Conservation (phyloP, 2,888 invertebrate genomes). For the Polia nebulosa region DNA sequence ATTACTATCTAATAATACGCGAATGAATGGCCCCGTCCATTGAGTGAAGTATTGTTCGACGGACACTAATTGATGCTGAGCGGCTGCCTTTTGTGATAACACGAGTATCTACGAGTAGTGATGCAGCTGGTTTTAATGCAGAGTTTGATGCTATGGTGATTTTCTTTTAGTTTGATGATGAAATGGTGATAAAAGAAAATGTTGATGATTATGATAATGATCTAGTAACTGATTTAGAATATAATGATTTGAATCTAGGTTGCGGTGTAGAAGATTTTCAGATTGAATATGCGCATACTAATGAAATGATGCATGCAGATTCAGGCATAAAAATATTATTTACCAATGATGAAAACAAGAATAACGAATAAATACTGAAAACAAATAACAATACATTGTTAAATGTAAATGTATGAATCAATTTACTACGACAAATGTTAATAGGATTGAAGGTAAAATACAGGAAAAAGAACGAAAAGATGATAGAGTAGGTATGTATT, state of each 20-base stretch:
- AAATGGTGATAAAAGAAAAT: neutral
- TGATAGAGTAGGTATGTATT: neutral
- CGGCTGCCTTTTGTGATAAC: slow-evolving; percentile 78
- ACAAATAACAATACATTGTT: neutral
- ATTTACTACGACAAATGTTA: neutral
- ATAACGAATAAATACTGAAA: neutral
- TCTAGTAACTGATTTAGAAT: neutral
- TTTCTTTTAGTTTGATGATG: slow-evolving; percentile 6
- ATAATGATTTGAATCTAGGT: neutral
- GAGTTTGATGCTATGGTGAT: slow-evolving; percentile 13
- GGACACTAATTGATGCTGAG: slow-evolving; percentile 80
- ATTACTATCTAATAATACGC: slow-evolving; percentile 77
- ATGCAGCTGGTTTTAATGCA: slow-evolving; percentile 54
- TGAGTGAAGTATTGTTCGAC: slow-evolving; percentile 84
- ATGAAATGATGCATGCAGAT: neutral
- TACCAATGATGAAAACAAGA: neutral
- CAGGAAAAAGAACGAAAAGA: neutral
- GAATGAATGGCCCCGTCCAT: slow-evolving; percentile 83
- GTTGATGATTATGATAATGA: neutral
- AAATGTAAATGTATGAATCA: neutral
- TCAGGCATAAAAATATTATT: too few species aligned
- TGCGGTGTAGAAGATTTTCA: neutral
- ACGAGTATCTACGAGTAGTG: slow-evolving; percentile 50
- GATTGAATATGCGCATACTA: neutral
- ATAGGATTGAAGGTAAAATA: too few species aligned